phyloP scores from a whole-genome alignment of 2,797 vertebrate genomes.

The Phoeniculus purpureus region DNA sequence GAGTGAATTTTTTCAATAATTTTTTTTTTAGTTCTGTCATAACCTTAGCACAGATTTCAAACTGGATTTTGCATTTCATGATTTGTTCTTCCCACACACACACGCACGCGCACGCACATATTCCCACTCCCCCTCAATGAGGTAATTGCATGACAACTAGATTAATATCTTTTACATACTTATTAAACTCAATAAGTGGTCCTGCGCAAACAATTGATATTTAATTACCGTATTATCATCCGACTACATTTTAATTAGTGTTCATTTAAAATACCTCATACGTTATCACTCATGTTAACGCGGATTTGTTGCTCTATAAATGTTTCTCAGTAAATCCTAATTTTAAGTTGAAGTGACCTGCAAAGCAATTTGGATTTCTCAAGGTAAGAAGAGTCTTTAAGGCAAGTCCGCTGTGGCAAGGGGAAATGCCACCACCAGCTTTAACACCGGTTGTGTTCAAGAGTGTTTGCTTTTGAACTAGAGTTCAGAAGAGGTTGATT shows the following conservation, averaged over 20 bases:
- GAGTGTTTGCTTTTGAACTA: neutral
- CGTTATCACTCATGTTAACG: slow-evolving; percentile 65
- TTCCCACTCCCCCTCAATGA: slow-evolving; percentile 68
- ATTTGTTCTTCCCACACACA: slow-evolving; percentile 56
- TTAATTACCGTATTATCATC: slow-evolving; percentile 78
- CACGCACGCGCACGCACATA: slow-evolving; percentile 3
- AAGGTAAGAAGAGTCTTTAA: neutral
- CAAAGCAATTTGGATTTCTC: neutral
- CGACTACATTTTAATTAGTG: slow-evolving; percentile 78
- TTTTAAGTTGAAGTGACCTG: slow-evolving; percentile 23
- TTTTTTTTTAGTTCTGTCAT: neutral
- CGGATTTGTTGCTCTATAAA: slow-evolving; percentile 61
- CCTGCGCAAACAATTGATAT: slow-evolving; percentile 75
- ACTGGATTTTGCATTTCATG: slow-evolving; percentile 64
- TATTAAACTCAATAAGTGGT: slow-evolving; percentile 76
- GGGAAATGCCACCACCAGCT: neutral
- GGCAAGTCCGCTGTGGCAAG: neutral
- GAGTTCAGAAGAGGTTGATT: neutral
- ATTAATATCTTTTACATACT: slow-evolving; percentile 77
- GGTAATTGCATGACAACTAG: slow-evolving; percentile 71
- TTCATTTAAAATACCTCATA: slow-evolving; percentile 73
- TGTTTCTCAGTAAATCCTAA: slow-evolving; percentile 46
- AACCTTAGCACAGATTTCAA: slow-evolving; percentile 23
- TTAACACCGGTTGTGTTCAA: neutral
- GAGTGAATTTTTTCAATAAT: neutral